Conservation (phyloP, 2,888 invertebrate species). For the Sylvicola cinctus region DNA sequence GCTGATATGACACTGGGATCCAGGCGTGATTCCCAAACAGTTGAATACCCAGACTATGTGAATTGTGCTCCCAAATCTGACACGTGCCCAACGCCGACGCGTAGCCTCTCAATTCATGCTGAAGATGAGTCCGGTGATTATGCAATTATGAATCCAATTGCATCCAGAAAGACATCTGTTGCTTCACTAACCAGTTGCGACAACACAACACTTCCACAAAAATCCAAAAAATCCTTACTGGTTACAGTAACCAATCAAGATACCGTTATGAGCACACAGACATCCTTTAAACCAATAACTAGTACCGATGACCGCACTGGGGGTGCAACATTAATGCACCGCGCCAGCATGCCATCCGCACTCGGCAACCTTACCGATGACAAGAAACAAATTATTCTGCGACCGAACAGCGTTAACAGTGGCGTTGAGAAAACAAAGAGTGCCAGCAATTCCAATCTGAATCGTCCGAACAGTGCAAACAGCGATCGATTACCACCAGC, state of each 20-base stretch:
- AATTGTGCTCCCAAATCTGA: constrained; percentile 16
- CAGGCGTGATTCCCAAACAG: not conserved
- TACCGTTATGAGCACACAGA: constrained; percentile 1
- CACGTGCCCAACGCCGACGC: not conserved
- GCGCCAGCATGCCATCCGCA: not conserved
- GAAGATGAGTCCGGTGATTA: constrained; percentile 33
- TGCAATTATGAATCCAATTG: constrained; percentile 26
- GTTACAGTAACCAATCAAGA: constrained; percentile 6
- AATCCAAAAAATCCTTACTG: constrained; percentile 5
- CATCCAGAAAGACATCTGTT: constrained; percentile 4
- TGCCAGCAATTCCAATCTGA: constrained; percentile 4
- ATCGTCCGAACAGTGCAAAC: constrained; percentile 15
- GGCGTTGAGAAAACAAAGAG: constrained; percentile 12
- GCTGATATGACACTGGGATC: constrained; percentile 10
- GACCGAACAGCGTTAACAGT: constrained; percentile 22
- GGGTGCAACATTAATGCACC: not conserved
- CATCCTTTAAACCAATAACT: constrained; percentile 8
- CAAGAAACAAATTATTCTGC: constrained; percentile 8
- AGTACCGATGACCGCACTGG: constrained; percentile 7
- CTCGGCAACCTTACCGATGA: not conserved
- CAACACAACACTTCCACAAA: not conserved
- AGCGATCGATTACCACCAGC: constrained; percentile 10
- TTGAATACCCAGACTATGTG: constrained; percentile 17
- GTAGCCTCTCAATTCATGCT: too few species aligned
- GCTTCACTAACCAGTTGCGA: not conserved